Conservation (phyloP, 2,797 vertebrate genomes). For the Cossypha heuglini region DNA sequence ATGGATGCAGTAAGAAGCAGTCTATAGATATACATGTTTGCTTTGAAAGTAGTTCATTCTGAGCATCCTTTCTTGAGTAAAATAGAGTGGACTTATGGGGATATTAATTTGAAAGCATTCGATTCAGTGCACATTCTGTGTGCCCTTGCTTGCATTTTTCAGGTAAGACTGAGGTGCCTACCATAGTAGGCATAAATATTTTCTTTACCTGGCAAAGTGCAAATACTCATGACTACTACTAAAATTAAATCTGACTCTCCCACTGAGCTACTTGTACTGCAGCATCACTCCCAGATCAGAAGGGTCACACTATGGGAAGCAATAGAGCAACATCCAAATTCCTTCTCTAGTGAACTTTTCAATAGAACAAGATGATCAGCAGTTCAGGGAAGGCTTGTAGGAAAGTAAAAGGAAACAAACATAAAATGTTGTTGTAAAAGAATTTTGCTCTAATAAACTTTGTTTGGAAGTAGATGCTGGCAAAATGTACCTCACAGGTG, state of each 20-base stretch:
- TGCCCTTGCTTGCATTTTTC: neutral
- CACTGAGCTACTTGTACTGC: no score
- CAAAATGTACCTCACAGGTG: neutral
- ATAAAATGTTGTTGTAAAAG: neutral
- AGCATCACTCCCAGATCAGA: neutral
- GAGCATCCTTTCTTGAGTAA: neutral
- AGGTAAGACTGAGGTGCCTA: neutral
- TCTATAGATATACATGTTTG: fast-evolving
- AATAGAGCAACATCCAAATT: neutral
- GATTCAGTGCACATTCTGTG: neutral
- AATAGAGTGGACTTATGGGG: neutral
- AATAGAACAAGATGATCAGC: fast-evolving
- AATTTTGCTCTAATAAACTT: neutral
- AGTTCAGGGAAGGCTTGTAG: neutral
- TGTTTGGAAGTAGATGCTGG: neutral
- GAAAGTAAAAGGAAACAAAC: neutral
- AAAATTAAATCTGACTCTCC: neutral
- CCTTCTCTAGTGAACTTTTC: neutral
- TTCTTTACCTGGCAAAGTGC: neutral
- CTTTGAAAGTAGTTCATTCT: neutral
- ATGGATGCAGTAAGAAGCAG: neutral
- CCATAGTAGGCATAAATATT: neutral
- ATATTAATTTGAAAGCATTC: neutral
- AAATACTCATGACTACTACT: neutral
- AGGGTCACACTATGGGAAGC: neutral